These are phyloP conservation scores for Crematogaster levior DNA, from an alignment of 2,888 invertebrate genomes.

Conservation along the genomic window DNA sequence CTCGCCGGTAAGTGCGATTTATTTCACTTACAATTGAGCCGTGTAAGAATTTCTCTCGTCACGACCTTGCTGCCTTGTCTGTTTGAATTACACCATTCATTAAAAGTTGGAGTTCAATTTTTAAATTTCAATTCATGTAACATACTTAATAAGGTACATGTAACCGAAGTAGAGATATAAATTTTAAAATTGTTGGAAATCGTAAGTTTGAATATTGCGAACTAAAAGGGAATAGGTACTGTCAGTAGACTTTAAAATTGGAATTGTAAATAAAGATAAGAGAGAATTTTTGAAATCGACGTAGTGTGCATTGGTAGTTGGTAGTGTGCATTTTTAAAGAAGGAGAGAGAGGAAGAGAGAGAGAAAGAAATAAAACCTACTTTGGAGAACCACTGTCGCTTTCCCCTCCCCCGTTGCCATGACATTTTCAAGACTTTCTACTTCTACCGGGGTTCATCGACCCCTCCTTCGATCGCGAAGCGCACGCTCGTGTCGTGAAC, in stretches of 20 bases:
- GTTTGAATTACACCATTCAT: neutral
- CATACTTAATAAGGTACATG: neutral
- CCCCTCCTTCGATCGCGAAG: constrained; percentile 67
- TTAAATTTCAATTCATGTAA: neutral
- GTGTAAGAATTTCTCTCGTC: neutral
- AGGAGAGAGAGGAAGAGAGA: neutral
- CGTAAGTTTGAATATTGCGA: neutral
- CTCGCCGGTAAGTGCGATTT: constrained; percentile 81
- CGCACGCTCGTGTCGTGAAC: constrained; percentile 51
- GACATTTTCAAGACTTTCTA: constrained; percentile 85
- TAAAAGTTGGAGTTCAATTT: neutral
- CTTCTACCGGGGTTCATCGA: constrained; percentile 81
- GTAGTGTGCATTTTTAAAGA: neutral
- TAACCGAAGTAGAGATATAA: neutral
- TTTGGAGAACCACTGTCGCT: constrained; percentile 81
- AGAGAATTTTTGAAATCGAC: constrained; percentile 34
- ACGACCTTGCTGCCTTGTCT: neutral
- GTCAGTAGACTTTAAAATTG: neutral
- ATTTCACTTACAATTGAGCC: neutral
- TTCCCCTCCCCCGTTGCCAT: constrained; percentile 80
- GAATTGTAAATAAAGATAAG: constrained; percentile 14
- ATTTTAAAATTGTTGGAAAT: neutral
- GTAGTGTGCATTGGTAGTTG: neutral
- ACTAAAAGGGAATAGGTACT: neutral
- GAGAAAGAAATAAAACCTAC: constrained; percentile 63